Percentiles rank a stretch among this genome's conserved stretches.
These are phyloP conservation scores for Dolichoris vasculosae DNA, from an alignment of 1,140 invertebrate genomes.

Conservation along the genomic window DNA sequence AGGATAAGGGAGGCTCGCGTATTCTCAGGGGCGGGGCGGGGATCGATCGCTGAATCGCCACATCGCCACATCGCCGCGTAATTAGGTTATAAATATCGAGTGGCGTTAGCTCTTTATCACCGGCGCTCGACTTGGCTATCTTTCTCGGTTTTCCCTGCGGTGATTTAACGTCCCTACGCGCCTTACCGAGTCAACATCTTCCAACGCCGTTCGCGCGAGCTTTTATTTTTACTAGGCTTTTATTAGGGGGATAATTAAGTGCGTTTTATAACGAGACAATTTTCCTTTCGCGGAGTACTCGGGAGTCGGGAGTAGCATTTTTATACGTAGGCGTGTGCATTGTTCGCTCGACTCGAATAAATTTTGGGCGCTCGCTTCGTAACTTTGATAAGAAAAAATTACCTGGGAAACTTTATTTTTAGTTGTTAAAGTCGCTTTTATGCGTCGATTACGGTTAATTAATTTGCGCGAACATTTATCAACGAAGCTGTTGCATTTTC, in stretches of 20 bases:
- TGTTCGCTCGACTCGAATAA: no score
- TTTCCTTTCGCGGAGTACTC: no score
- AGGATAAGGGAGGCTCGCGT: no score
- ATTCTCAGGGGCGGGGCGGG: no score
- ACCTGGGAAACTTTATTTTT: no score
- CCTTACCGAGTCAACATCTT: neutral
- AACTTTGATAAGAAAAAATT: neutral
- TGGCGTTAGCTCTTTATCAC: neutral
- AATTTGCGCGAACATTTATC: neutral
- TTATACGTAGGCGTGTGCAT: no score
- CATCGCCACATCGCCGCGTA: conserved; percentile 40
- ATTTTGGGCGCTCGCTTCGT: neutral
- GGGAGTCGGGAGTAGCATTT: no score
- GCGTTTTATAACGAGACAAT: no score
- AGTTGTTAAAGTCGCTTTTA: neutral
- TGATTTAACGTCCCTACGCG: neutral
- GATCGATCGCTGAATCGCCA: neutral
- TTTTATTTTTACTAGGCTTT: neutral
- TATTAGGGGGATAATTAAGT: neutral
- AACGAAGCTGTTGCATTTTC: neutral
- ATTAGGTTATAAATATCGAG: conserved; percentile 52
- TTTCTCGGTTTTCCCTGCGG: neutral
- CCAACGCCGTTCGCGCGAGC: neutral
- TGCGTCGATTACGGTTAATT: neutral
- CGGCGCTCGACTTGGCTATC: neutral